phyloP scores from a whole-genome alignment of 37 sponge, comb jelly and placozoan species.

The Agelas oroides region DNA sequence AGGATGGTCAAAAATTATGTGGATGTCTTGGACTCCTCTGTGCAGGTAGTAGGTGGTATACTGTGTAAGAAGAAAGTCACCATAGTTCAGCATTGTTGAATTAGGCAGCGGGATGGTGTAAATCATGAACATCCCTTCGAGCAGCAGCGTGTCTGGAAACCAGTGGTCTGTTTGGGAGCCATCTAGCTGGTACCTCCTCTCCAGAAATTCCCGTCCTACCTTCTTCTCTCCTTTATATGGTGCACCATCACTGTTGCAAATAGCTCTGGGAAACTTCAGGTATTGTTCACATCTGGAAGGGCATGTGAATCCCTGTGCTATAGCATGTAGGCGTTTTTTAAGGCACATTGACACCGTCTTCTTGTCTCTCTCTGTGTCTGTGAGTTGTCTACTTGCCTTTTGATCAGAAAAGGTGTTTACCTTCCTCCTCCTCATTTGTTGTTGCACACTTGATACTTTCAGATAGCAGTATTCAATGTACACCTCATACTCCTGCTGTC shows the following conservation, averaged over 20 bases:
- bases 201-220: background rate
- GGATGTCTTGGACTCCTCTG: background rate
- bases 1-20: conserved; percentile 15
- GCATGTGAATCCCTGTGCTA: background rate
- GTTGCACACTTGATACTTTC: background rate
- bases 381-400: background rate
- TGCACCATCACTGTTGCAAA: background rate
- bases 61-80: background rate
- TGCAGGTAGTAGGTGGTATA: background rate
- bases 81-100: conserved; percentile 3
- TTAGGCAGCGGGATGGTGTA: background rate
- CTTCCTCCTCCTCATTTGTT: background rate
- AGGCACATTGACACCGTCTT: background rate
- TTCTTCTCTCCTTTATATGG: background rate
- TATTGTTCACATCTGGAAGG: too few species aligned
- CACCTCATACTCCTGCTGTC: background rate
- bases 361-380: background rate
- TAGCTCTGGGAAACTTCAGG: background rate
- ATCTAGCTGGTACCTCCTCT: background rate
- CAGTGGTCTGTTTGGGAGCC: background rate
- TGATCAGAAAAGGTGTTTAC: background rate
- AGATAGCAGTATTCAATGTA: background rate
- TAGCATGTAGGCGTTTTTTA: background rate
- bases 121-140: conserved; percentile 5
- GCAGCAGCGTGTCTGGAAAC: background rate